Evolutionary conservation across 2,888 invertebrate genomes (phyloP).

Genomic region (Sylvicola cinctus): DNA sequence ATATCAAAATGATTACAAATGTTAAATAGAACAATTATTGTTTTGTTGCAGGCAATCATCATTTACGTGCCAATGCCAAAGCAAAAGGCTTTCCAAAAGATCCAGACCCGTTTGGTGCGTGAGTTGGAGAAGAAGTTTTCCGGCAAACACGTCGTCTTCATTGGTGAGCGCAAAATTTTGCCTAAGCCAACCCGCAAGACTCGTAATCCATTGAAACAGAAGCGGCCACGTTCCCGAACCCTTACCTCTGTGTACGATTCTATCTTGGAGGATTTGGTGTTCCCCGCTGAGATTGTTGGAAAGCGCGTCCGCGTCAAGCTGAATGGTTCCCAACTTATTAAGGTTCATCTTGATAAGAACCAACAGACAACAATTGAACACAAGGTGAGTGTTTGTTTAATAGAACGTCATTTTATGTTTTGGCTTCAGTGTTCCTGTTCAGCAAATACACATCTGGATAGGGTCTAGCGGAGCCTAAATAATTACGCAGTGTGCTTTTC

Average conservation of each 20-base stretch:
- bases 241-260: conserved; percentile 95
- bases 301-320: conserved; percentile 90
- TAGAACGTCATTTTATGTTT: conserved; percentile 1
- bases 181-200: conserved; percentile 96
- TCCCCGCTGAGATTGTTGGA: conserved; percentile 98
- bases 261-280: conserved; percentile 91
- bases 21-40: conserved; percentile 4
- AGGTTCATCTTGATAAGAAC: conserved; percentile 94
- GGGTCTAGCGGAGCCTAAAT: no score
- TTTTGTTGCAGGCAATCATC: conserved; percentile 65
- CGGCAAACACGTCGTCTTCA: conserved; percentile 94
- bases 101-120: conserved; percentile 87
- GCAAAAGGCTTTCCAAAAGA: conserved; percentile 91
- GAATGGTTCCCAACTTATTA: conserved; percentile 89
- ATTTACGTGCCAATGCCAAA: conserved; percentile 99
- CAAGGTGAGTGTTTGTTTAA: conserved; percentile 47
- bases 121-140: conserved; percentile 99
- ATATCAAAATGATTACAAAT: background rate
- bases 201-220: conserved; percentile 54
- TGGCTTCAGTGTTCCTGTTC: no score
- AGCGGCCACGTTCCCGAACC: conserved; percentile 64
- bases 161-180: conserved; percentile 93
- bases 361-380: conserved; percentile 99
- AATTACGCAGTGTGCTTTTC: no score
- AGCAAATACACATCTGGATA: no score